These are phyloP conservation scores for Xenopus borealis DNA, from an alignment of 2,113 vertebrate genomes.

Conservation along the genomic window DNA sequence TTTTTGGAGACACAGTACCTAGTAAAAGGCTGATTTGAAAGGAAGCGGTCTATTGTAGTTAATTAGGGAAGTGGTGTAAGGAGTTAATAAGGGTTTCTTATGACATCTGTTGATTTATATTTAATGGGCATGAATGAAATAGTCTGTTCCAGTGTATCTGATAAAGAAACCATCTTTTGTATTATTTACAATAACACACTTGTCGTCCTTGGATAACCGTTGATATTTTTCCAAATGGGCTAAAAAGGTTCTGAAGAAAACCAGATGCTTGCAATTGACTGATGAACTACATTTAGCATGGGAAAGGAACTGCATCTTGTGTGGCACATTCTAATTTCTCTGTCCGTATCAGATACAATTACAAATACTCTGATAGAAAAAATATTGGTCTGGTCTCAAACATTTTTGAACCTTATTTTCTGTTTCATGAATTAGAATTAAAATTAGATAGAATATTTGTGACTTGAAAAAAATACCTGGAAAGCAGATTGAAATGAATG, in stretches of 20 bases:
- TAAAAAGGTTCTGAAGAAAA: conserved; percentile 30
- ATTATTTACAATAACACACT: conserved; percentile 22
- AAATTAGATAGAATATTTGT: background rate
- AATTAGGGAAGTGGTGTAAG: background rate
- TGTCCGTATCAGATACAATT: conserved; percentile 41
- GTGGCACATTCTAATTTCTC: conserved; percentile 29
- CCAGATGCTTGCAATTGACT: conserved; percentile 40
- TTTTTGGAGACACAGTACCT: no score
- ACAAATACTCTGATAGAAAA: conserved; percentile 38
- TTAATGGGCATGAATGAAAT: conserved; percentile 31
- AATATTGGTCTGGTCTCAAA: conserved; percentile 19
- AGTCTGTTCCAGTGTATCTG: conserved; percentile 36
- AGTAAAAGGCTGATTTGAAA: no score
- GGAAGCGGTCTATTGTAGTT: no score
- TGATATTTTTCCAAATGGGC: conserved; percentile 39
- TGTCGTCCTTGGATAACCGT: conserved; percentile 30
- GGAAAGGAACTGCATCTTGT: conserved; percentile 33
- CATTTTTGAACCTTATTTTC: conserved; percentile 21
- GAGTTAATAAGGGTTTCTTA: background rate
- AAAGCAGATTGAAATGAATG: no score
- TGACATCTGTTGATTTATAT: conserved; percentile 31
- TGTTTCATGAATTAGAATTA: background rate
- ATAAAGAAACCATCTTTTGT: conserved; percentile 25
- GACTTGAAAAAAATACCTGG: no score
- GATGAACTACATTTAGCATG: conserved; percentile 33